A percentile compares a stretch with the other conserved stretches of the same genome.
phyloP scores from a whole-genome alignment of 2,888 invertebrate species.

The Tenodera sinensis region DNA sequence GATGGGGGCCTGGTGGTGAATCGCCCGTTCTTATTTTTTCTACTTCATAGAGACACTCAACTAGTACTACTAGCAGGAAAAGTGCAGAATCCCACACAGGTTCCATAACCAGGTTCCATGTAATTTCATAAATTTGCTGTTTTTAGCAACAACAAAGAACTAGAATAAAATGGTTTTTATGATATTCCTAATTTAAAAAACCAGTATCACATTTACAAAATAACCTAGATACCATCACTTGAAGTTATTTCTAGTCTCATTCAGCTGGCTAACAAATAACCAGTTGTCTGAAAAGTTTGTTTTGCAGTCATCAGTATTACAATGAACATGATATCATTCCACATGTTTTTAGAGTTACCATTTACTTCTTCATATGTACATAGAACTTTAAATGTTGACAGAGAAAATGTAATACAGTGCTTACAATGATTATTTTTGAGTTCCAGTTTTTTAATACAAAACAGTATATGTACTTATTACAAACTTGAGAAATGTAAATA shows the following conservation, averaged over 20 bases:
- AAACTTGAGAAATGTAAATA: neutral
- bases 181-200: neutral
- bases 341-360: neutral
- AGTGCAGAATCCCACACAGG: slow-evolving; percentile 39
- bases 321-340: neutral
- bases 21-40: slow-evolving; percentile 39
- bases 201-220: no score
- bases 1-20: slow-evolving; percentile 35
- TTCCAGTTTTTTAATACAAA: neutral
- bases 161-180: neutral
- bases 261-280: neutral
- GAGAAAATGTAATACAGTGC: neutral
- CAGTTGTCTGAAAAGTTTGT: neutral
- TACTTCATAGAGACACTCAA: slow-evolving; percentile 37
- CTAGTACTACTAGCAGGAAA: slow-evolving; percentile 38
- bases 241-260: neutral
- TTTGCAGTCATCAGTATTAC: neutral
- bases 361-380: neutral
- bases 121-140: neutral
- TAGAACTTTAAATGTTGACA: neutral
- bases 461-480: neutral
- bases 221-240: no score
- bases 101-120: slow-evolving; percentile 32
- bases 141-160: neutral
- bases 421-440: neutral